These are phyloP conservation scores for Mystacornis crossleyi DNA, from an alignment of 2,113 vertebrate species.

Conservation along the genomic window DNA sequence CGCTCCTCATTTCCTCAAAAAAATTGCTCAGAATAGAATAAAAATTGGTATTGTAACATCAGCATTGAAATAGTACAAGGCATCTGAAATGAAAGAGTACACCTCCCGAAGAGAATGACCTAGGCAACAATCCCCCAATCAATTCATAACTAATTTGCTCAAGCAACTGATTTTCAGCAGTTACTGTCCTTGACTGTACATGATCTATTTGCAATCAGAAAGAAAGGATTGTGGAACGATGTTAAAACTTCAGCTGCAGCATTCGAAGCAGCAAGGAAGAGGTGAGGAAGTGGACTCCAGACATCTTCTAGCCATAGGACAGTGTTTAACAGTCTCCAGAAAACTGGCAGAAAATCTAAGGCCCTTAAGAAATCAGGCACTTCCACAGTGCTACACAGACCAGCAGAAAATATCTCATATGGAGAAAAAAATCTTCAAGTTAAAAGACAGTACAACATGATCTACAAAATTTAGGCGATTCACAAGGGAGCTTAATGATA, in stretches of 20 bases:
- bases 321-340: not conserved
- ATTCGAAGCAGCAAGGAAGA: not conserved
- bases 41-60: not conserved
- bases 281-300: not conserved
- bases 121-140: not conserved
- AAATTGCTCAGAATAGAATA: not conserved
- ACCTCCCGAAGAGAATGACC: not conserved
- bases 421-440: not conserved
- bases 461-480: not conserved
- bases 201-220: not conserved
- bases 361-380: not conserved
- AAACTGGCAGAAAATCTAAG: not conserved
- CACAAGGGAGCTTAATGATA: not conserved
- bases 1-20: not conserved
- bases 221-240: not conserved
- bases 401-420: not conserved
- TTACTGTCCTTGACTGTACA: not conserved
- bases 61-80: not conserved
- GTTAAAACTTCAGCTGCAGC: not conserved
- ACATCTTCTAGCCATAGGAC: not conserved
- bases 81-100: not conserved
- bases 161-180: not conserved
- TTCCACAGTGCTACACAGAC: not conserved
- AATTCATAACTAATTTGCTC: not conserved
- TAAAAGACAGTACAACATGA: not conserved